Base-by-base conservation (phyloP, 1,140 invertebrate species). In the Drosophila kanapiae region DNA sequence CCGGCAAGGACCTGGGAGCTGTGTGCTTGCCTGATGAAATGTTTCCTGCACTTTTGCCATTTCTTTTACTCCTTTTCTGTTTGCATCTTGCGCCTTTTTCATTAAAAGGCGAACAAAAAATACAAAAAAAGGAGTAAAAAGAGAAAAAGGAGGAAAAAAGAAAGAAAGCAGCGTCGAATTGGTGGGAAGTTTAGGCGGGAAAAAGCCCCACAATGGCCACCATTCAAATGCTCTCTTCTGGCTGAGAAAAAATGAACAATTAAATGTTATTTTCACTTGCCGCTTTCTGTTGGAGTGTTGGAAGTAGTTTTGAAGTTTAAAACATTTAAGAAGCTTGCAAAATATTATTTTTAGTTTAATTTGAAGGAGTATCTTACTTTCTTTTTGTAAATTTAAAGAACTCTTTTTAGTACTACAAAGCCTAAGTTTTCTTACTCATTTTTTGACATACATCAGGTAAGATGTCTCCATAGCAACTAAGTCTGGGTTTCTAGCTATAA, bases 1-100 rank as follows among this genome's bases (percentile, higher is more conserved):
- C 38, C 14, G n/a, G 29, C 31, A 11, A 18, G 23, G 35, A 27
- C 33, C 31, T 56, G 49, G 16, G 18, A 37, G 63, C 23, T 61
- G 68, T 71, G 64, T 49, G 43, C 56, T 6, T 58, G 64, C 76
- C 84, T 83, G 84, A 88, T 87, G 84, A 87, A 87, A 87, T 80
- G 84, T 74, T 87, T 88, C 84, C 84, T 88, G 84, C 84, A 88
- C 85, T 88, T 83, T 88, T 64, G 83, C 80, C 74, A 69, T 70
- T 69, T 78, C 75, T 47, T 63, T 70, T 48, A 56, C 67, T 47
- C 31, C 31, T 10, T 31, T 51, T 51, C 62, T 72, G 53, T 80
- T 82, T 82, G 75, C 82, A 80, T 80, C 75, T 83, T 79, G 49
- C 54, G 56, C 58, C 63, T 74, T 80, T 65, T 82, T 82, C 78